Evolutionary conservation across 30 jellyfish, hydroid and myxozoan genomes (phyloP).

Genomic region (Nemopilema nomurai): DNA sequence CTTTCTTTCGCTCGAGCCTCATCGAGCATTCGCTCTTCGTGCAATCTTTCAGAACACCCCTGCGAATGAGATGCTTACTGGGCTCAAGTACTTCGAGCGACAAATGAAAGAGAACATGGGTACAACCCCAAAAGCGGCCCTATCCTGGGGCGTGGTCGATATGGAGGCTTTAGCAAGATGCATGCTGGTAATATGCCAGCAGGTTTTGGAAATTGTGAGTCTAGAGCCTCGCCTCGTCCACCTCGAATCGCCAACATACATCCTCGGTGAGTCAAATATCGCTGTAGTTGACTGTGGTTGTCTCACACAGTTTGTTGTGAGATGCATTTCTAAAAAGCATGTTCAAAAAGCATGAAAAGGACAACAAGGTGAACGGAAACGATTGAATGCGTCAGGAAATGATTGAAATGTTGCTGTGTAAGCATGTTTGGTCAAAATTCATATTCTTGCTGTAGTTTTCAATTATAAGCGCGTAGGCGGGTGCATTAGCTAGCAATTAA

Average conservation of each 20-base stretch:
- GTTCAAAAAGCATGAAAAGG: too few relatives aligned
- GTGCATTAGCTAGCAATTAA: too few relatives aligned
- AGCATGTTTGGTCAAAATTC: too few relatives aligned
- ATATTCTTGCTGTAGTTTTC: too few relatives aligned
- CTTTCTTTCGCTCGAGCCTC: background rate
- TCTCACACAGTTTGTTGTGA: too few relatives aligned
- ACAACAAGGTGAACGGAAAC: too few relatives aligned
- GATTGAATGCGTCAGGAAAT: too few relatives aligned
- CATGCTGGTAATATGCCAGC: conserved; percentile 56
- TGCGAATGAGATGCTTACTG: conserved; percentile 74
- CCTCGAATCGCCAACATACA: conserved; percentile 66
- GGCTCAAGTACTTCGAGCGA: conserved; percentile 67
- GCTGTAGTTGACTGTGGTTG: too few relatives aligned
- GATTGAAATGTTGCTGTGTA: too few relatives aligned
- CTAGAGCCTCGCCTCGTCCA: conserved; percentile 70
- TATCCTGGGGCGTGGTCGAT: conserved; percentile 77
- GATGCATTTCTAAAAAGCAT: too few relatives aligned
- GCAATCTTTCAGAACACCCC: conserved; percentile 56
- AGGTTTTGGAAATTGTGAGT: conserved; percentile 51
- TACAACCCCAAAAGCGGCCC: conserved; percentile 40
- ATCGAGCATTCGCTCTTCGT: too few relatives aligned
- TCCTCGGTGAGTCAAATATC: conserved; percentile 42
- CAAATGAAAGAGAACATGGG: conserved; percentile 45
- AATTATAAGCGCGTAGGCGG: too few relatives aligned
- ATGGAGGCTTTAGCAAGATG: conserved; percentile 72